Evolutionary conservation across 2,797 vertebrate species (phyloP), one percentile per base, ranked within the genome.

Genomic region (Poecilia wingei): DNA sequence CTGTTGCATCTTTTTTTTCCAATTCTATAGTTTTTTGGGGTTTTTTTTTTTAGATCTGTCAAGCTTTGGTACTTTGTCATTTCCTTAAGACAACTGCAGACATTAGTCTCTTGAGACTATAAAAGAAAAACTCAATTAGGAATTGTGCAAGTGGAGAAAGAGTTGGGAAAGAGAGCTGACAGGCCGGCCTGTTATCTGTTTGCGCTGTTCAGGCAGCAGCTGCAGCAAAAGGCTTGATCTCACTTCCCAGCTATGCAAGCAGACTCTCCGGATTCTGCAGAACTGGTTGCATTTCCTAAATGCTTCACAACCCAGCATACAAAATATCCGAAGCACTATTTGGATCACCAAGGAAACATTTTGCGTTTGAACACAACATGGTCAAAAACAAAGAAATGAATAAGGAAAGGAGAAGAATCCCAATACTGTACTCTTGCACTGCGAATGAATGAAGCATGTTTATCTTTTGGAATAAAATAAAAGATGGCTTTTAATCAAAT

Each of bases 221-320:
- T 95, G 92, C 85, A 82, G 76, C 25, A n/a, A 80, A 53, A 87
- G 78, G 77, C 90, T 94, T 94, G 94, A 96, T 95, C 92, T 96
- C 95, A 96, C 90, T 89, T 84, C 85, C 89, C 86, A 95, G 92
- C 89, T 95, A 96, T 96, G 95, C 85, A 80, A 88, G 82, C 85
- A 68, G 88, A 92, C 92, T 93, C 90, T 95, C 88, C 88, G 81
- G 89, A 94, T 92, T 93, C 89, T 95, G 86, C 87, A 80, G 88
- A 94, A 91, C 88, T 92, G 90, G 92, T 94, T 93, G 92, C 72
- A 94, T 94, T 91, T 88, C 87, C 87, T 75, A 79, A 87, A 86
- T 47, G 28, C 36, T 76, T 87, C 33, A 55, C 74, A 86, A 71
- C 75, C 82, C 76, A 8, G 79, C 85, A 80, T 79, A 80, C 75